phyloP scores from a whole-genome alignment of 2,888 invertebrate genomes.

The Phanerotoma sp. region DNA sequence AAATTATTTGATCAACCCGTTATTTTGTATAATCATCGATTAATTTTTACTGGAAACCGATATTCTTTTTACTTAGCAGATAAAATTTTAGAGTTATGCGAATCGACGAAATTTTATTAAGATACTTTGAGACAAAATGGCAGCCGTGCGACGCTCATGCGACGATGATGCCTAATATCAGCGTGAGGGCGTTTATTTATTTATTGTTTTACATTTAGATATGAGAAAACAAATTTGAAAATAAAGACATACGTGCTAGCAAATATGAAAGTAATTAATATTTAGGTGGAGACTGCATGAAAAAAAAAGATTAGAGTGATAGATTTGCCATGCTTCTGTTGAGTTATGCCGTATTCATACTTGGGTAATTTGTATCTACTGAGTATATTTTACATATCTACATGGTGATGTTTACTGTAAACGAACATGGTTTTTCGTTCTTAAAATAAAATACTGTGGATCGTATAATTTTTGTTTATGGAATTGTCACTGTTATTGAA shows the following conservation, averaged over 20 bases:
- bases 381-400: background rate
- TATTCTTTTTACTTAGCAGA: background rate
- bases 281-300: background rate
- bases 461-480: conserved; percentile 55
- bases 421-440: conserved; percentile 25
- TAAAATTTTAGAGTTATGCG: background rate
- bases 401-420: conserved; percentile 20
- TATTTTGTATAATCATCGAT: background rate
- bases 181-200: conserved; percentile 35
- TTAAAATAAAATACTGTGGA: conserved; percentile 44
- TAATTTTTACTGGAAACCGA: background rate
- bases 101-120: too few relatives aligned
- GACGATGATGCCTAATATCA: conserved; percentile 36
- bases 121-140: conserved; percentile 16
- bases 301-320: background rate
- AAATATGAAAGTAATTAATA: conserved; percentile 6
- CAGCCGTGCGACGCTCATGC: conserved; percentile 41
- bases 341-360: too few relatives aligned
- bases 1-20: background rate
- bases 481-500: too few relatives aligned
- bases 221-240: background rate
- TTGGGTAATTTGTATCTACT: background rate
- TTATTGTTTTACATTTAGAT: too few relatives aligned
- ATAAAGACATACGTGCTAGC: conserved; percentile 9
- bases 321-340: background rate